Percentiles rank a stretch among this genome's conserved stretches.
These are phyloP conservation scores for Columba livia DNA, from an alignment of 2,113 vertebrate genomes.

Conservation along the genomic window DNA sequence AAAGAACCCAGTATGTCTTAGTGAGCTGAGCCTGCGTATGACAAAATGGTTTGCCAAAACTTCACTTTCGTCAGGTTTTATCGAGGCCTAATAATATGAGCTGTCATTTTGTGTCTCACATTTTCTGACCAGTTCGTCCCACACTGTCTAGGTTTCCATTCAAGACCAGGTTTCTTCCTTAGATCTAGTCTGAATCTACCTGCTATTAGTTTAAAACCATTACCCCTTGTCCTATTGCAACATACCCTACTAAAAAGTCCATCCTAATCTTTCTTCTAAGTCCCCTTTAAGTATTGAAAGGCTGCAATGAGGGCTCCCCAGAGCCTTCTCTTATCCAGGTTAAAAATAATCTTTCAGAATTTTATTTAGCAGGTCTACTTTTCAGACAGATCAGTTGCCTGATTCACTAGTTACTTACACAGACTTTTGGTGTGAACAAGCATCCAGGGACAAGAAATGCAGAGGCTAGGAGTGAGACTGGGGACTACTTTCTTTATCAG, in stretches of 20 bases:
- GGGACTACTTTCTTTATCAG: neutral
- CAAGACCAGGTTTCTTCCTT: neutral
- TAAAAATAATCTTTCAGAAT: neutral
- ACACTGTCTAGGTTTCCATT: neutral
- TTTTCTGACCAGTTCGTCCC: neutral
- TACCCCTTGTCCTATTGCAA: neutral
- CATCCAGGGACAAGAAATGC: neutral
- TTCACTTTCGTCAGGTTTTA: neutral
- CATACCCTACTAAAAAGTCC: neutral
- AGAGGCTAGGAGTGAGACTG: neutral
- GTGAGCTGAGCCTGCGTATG: neutral
- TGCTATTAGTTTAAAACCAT: neutral
- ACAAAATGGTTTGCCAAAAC: neutral
- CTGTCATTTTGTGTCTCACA: neutral
- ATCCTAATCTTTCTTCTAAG: no score
- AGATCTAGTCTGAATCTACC: neutral
- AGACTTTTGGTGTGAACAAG: neutral
- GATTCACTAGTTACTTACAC: neutral
- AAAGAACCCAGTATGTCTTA: neutral
- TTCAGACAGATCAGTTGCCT: neutral
- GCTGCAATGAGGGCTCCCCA: no score
- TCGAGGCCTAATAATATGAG: neutral
- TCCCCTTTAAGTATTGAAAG: no score
- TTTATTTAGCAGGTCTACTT: neutral
- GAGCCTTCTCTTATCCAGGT: neutral